Base-by-base conservation (phyloP, 1,140 invertebrate genomes). In the Danaus melanippus region DNA sequence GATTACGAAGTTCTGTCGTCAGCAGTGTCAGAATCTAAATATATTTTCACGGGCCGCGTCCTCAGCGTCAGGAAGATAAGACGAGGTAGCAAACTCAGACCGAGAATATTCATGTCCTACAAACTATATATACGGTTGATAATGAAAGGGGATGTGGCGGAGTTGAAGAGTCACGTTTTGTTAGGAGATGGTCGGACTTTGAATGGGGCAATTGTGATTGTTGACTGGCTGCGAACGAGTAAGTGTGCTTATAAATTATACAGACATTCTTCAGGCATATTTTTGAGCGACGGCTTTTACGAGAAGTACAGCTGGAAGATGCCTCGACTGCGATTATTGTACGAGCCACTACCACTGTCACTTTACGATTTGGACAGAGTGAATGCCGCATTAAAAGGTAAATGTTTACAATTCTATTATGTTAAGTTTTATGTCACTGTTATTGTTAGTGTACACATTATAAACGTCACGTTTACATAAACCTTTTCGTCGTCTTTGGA, bases 1-100 rank as follows among this genome's bases (percentile, higher is more conserved):
- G 83, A 86, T 77, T 86, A 84, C 67, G 83, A 84, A 76, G 81
- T 84, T 77, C 62, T 86, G 73, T 79, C 80, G 66, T 86, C 83
- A 58, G 79, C 75, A 51, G 83, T 86, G 61, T 84, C 79, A 70
- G 83, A 86, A 70, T 84, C 83, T 67, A 84, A 83, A 74, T 84
- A 86, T 66, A 79, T 86, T 74, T 86, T 86, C 73, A 83, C 79
- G 52, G 83, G 79, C 43, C 74, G 83, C 60, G 83, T 86, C 52
- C 66, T 86, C 56, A 84, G 74, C 67, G 83, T 86, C 53, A 83
- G 64, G 69, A 86, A 86, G 74, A 83, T 84, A 79, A 84, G 79
- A 62, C 77, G 76, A 21, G 78, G 80, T 39, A 73, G 50, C 48
- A 76, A 69, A 58, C 70, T 72, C 21, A 69, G 70, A 41, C 66